A percentile compares a stretch with the other conserved stretches of the same genome.
phyloP scores from a whole-genome alignment of 2,797 vertebrate genomes.

The Microctenopoma steveboyesi region DNA sequence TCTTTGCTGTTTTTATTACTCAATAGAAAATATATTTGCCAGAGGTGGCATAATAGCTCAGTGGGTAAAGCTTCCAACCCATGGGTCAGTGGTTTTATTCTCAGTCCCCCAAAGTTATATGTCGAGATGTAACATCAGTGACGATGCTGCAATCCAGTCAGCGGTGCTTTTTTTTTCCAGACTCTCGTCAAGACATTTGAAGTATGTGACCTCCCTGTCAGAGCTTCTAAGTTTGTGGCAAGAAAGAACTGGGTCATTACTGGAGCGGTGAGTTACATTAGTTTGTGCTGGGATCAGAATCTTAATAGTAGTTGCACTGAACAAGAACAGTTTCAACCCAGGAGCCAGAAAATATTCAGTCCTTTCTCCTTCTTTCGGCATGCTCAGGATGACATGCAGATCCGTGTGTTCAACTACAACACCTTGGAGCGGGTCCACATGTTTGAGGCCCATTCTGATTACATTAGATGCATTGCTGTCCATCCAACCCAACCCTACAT shows the following conservation, averaged over 20 bases:
- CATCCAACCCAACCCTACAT: slow-evolving; percentile 99
- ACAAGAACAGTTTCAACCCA: not conserved
- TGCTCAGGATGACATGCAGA: slow-evolving; percentile 97
- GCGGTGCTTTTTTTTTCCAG: slow-evolving; percentile 70
- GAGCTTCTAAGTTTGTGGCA: slow-evolving; percentile 97
- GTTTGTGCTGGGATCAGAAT: not conserved
- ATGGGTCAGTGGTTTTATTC: too few relatives aligned
- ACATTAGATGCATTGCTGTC: slow-evolving; percentile 98
- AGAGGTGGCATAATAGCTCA: too few relatives aligned
- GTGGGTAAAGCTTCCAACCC: too few relatives aligned
- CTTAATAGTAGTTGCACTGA: not conserved
- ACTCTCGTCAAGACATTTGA: slow-evolving; percentile 99
- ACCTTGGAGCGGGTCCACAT: slow-evolving; percentile 97
- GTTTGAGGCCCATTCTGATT: slow-evolving; percentile 98
- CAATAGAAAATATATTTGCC: too few relatives aligned
- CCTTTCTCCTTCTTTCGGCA: not conserved
- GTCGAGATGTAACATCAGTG: not conserved
- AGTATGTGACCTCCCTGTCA: slow-evolving; percentile 96
- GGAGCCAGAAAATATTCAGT: not conserved
- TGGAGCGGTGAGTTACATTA: slow-evolving; percentile 89
- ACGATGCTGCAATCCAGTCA: not conserved
- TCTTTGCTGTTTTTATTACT: too few relatives aligned
- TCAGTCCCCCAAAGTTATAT: too few relatives aligned
- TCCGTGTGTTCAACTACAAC: slow-evolving; percentile 98
- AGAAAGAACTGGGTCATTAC: slow-evolving; percentile 99